A percentile compares a stretch with the other conserved stretches of the same genome.
Evolutionary conservation across 2,113 vertebrate species (phyloP).

Genomic region (Callospermophilus lateralis): DNA sequence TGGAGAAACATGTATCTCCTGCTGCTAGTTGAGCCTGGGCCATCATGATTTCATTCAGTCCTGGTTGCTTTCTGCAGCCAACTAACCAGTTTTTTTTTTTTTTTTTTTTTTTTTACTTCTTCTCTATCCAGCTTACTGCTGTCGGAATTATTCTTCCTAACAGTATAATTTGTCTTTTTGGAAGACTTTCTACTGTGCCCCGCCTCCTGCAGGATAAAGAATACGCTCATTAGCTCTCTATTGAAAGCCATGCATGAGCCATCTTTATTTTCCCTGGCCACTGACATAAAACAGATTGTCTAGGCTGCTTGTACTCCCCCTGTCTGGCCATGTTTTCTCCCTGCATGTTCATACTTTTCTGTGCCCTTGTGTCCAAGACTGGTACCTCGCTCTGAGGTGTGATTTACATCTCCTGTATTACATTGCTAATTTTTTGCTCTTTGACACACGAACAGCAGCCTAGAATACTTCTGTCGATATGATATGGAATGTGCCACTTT

Average conservation of each 20-base stretch:
- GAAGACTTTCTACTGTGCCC: not conserved
- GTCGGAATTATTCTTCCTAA: constrained; percentile 23
- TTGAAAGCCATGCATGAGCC: constrained; percentile 15
- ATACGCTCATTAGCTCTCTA: constrained; percentile 2
- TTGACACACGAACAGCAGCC: not conserved
- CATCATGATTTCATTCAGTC: not conserved
- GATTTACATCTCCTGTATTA: not conserved
- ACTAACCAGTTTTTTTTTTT: too few species aligned
- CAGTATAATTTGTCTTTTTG: constrained; percentile 9
- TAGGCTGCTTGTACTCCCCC: not conserved
- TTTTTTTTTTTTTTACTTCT: constrained; percentile 9
- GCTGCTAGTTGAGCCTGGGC: not conserved
- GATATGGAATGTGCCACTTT: not conserved
- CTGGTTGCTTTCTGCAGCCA: not conserved
- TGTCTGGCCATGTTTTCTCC: not conserved
- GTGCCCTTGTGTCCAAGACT: not conserved
- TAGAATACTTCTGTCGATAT: accelerated
- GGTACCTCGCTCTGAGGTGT: not conserved
- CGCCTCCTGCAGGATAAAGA: constrained; percentile 15
- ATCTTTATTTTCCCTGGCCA: not conserved
- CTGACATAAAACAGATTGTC: not conserved
- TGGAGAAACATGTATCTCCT: not conserved
- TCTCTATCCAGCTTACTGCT: not conserved
- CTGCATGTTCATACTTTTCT: not conserved
- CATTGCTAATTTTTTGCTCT: not conserved